phyloP scores from a whole-genome alignment of 2,113 vertebrate species.

The Paramormyrops kingsleyae region DNA sequence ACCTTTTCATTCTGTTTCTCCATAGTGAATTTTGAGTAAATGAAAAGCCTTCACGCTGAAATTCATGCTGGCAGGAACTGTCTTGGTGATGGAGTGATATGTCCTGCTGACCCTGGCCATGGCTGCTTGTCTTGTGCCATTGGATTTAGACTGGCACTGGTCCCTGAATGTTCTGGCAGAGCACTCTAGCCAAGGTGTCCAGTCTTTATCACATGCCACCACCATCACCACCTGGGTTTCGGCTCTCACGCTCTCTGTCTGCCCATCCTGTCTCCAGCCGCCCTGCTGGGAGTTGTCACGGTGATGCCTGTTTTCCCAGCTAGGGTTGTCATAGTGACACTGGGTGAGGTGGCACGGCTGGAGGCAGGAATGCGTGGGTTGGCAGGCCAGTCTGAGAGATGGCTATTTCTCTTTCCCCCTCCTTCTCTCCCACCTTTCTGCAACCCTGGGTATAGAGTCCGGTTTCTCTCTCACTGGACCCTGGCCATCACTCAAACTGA shows the following conservation, averaged over 20 bases:
- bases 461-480: neutral
- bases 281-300: neutral
- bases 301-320: conserved; percentile 21
- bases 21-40: neutral
- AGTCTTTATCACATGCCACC: neutral
- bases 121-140: conserved; percentile 14
- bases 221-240: neutral
- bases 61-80: conserved; percentile 35
- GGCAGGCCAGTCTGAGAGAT: neutral
- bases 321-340: conserved; percentile 24
- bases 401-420: neutral
- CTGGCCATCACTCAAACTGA: neutral
- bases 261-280: neutral
- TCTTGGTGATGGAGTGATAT: conserved; percentile 37
- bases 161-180: conserved; percentile 22
- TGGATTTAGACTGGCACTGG: conserved; percentile 18
- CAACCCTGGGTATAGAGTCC: neutral
- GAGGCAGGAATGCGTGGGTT: neutral
- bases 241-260: neutral
- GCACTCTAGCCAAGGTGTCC: conserved; percentile 4
- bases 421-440: neutral
- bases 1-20: neutral
- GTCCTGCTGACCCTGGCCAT: neutral
- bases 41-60: conserved; percentile 22
- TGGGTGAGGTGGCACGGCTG: conserved; percentile 7